A percentile compares a stretch with the other conserved stretches of the same genome.
Evolutionary conservation across 1,140 invertebrate genomes (phyloP).

Genomic region (Tetramorium parvispinum): DNA sequence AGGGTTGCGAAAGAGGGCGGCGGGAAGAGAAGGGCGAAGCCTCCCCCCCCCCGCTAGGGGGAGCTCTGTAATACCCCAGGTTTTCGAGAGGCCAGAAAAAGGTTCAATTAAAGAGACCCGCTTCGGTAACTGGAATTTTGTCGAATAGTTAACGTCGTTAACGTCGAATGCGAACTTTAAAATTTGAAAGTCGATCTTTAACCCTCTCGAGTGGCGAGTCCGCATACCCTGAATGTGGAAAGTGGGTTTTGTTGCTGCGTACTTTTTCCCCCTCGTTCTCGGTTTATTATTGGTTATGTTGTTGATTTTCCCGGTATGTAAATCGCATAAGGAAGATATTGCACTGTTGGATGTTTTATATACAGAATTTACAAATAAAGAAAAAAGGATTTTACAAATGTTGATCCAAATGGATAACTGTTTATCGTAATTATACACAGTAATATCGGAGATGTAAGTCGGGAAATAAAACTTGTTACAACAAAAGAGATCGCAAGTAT

Average conservation of each 20-base stretch:
- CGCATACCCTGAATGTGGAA: neutral
- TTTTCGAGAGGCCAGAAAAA: slow-evolving; percentile 41
- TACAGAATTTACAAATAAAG: neutral
- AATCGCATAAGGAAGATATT: neutral
- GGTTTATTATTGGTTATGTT: neutral
- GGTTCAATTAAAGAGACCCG: slow-evolving; percentile 33
- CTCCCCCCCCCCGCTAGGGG: no score
- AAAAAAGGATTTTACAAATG: neutral
- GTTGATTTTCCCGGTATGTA: neutral
- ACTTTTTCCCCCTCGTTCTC: neutral
- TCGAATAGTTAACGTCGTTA: slow-evolving; percentile 19
- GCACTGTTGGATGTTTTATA: neutral
- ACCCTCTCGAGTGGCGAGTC: neutral
- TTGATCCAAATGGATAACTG: neutral
- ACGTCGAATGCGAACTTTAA: neutral
- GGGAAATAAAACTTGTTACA: neutral
- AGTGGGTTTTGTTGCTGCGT: slow-evolving; percentile 6
- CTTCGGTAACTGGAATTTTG: slow-evolving; percentile 25
- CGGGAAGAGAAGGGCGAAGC: neutral
- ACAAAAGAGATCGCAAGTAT: neutral
- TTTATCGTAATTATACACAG: neutral
- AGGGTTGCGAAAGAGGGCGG: neutral
- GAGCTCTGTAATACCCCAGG: neutral
- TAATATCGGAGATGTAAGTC: neutral
- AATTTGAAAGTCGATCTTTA: slow-evolving; percentile 15